Conservation (phyloP, 2,888 invertebrate species). For the Spodoptera littoralis region DNA sequence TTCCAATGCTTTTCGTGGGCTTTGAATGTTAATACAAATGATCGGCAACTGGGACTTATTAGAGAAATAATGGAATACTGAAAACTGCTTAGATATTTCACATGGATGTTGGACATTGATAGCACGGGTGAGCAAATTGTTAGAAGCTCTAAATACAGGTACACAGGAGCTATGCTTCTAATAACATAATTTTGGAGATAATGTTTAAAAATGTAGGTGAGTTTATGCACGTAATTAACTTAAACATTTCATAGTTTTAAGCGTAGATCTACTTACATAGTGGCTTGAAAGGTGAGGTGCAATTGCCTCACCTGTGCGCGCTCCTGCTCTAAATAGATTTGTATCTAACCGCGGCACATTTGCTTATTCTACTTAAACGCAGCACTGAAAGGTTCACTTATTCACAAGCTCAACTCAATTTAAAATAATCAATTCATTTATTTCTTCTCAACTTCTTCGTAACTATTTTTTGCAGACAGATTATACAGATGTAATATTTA, state of each 20-base stretch:
- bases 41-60: conserved; percentile 18
- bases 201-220: too few relatives aligned
- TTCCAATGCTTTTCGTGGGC: conserved; percentile 63
- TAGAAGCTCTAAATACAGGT: too few relatives aligned
- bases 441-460: conserved; percentile 7
- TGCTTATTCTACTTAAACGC: conserved; percentile 16
- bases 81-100: background rate
- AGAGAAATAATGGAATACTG: conserved; percentile 20
- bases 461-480: background rate
- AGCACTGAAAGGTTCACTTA: conserved; percentile 9
- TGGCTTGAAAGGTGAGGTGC: conserved; percentile 28
- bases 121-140: too few relatives aligned
- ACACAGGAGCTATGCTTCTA: too few relatives aligned
- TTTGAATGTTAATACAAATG: conserved; percentile 50
- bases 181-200: too few relatives aligned
- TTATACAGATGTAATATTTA: conserved; percentile 14
- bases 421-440: background rate
- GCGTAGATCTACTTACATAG: conserved; percentile 9
- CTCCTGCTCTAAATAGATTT: conserved; percentile 44
- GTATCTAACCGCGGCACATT: conserved; percentile 40
- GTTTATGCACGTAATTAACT: background rate
- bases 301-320: conserved; percentile 35
- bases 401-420: background rate
- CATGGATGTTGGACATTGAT: background rate
- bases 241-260: conserved; percentile 43